Percentiles rank a stretch among this genome's conserved stretches.
These are phyloP conservation scores for Laothoe populi DNA, from an alignment of 2,888 invertebrate genomes.

Conservation along the genomic window DNA sequence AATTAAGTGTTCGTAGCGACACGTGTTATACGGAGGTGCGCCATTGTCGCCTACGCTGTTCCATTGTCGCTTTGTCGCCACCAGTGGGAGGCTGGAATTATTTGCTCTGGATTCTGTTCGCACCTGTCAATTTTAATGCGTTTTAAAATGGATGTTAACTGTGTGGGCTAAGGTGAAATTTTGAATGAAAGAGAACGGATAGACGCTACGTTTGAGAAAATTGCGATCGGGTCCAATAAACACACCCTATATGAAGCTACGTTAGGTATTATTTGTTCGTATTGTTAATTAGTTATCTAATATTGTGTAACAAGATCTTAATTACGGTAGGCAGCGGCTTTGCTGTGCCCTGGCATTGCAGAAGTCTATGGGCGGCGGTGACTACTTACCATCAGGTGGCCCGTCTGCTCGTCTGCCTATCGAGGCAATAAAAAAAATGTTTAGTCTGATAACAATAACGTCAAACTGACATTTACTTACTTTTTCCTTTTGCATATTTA, in stretches of 20 bases:
- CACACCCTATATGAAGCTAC: conserved; percentile 9
- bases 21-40: conserved; percentile 69
- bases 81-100: conserved; percentile 72
- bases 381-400: too few species aligned
- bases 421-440: too few species aligned
- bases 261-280: background rate
- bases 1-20: conserved; percentile 79
- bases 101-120: conserved; percentile 66
- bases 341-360: too few species aligned
- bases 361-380: too few species aligned
- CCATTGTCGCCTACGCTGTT: conserved; percentile 44
- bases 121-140: conserved; percentile 64
- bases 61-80: conserved; percentile 72
- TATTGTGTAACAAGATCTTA: background rate
- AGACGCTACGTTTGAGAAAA: background rate
- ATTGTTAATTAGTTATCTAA: too few species aligned
- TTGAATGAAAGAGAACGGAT: background rate
- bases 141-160: background rate
- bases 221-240: background rate
- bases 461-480: too few species aligned
- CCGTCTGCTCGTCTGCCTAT: too few species aligned
- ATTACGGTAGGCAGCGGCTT: too few species aligned
- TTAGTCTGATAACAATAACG: too few species aligned
- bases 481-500: too few species aligned
- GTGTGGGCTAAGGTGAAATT: background rate